Evolutionary conservation across 1,140 invertebrate genomes (phyloP), one percentile per base, ranked within the genome.

Genomic region (Choristoneura fumiferana): DNA sequence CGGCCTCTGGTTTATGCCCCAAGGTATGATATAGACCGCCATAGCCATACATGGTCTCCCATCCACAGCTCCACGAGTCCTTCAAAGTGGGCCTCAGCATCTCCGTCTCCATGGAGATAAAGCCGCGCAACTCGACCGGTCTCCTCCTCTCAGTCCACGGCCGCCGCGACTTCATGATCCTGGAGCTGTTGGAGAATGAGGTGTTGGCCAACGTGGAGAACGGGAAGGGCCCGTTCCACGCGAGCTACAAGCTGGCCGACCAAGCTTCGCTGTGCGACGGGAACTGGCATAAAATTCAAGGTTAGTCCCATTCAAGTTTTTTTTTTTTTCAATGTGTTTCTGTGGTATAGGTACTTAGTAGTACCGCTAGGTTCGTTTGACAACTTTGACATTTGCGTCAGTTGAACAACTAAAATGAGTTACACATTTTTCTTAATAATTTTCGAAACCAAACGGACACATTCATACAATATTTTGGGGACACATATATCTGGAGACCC

Each of bases 221-320:
- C 77, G 95, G 96, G 12, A 93, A 92, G 56, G 96, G 96, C 4
- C 92, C 93, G 0, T 95, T 97, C 62, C 92, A 92, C 1, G 93
- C 96, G 0, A 92, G 90, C 0, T 97, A 94, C 78, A 92, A 91
- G 14, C 92, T 96, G 3, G 89, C 91, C 13, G 89, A 92, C n/a
- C 91, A 93, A 29, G 93, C 94, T 77, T 92, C 92, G 22, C 91
- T 97, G 18, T 99, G 98, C 81, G 97, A 99, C 90, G 98, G 98
- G 33, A 91, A 96, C 22, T 99, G 98, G 97, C 98, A 99, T 78
- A 94, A 90, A 10, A 45, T 37, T 8, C 10, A 38, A 43, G 39
- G 22, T 57, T 4, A 57, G 53, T 15, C 40, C 6, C 22, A 29
- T 29, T n/a, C 22, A 29, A 29, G 2, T 6, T 3, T 29, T 6